phyloP scores from a whole-genome alignment of 2,797 vertebrate species.

The Adrianichthys oophorus region DNA sequence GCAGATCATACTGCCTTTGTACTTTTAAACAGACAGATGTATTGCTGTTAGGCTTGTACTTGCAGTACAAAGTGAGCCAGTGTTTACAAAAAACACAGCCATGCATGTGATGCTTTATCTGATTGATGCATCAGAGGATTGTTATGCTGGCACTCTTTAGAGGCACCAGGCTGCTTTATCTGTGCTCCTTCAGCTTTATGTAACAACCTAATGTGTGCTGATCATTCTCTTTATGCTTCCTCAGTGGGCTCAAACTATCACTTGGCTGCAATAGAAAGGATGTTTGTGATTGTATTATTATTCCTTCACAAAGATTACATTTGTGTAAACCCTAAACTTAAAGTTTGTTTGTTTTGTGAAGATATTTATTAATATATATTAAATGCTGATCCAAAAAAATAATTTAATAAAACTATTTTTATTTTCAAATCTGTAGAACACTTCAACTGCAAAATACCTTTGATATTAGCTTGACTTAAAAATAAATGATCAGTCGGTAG shows the following conservation, averaged over 20 bases:
- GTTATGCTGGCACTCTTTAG: constrained; percentile 53
- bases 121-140: constrained; percentile 37
- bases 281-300: neutral
- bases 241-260: constrained; percentile 1
- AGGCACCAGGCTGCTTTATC: constrained; percentile 20
- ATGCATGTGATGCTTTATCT: constrained; percentile 58
- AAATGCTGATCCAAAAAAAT: too few relatives aligned
- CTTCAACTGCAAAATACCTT: too few relatives aligned
- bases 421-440: too few relatives aligned
- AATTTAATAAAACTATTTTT: too few relatives aligned
- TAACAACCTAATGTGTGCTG: constrained; percentile 16
- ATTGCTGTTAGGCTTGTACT: constrained; percentile 21
- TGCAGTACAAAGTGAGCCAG: constrained; percentile 26
- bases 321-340: too few relatives aligned
- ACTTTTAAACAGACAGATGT: constrained; percentile 7
- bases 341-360: too few relatives aligned
- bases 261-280: neutral
- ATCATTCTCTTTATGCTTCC: constrained; percentile 19
- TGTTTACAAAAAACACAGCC: constrained; percentile 28
- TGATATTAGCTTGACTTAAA: too few relatives aligned
- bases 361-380: too few relatives aligned
- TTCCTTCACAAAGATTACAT: neutral
- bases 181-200: constrained; percentile 25
- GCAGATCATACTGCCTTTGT: constrained; percentile 4
- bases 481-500: too few relatives aligned